Evolutionary conservation across 2,113 vertebrate genomes (phyloP).

Genomic region (Heterotilapia buettikoferi): DNA sequence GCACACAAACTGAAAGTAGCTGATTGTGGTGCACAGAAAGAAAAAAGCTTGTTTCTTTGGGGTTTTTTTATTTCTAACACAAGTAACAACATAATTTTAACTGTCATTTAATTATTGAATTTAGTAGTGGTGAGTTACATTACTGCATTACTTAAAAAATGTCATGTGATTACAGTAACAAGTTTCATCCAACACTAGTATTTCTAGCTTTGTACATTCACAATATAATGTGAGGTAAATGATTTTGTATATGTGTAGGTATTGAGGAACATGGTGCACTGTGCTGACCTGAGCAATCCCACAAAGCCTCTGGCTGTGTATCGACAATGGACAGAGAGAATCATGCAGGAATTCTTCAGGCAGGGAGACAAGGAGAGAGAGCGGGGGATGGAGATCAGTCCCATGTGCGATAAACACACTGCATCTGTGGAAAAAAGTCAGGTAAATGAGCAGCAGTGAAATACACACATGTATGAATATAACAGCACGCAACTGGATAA

Average conservation of each 20-base stretch:
- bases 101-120: not conserved
- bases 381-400: constrained; percentile 90
- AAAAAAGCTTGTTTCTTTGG: rapidly evolving
- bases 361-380: constrained; percentile 88
- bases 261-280: constrained; percentile 91
- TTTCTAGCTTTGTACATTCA: not conserved
- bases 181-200: not conserved
- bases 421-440: constrained; percentile 92
- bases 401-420: constrained; percentile 92
- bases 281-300: constrained; percentile 90
- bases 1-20: not conserved
- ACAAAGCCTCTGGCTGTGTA: constrained; percentile 88
- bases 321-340: constrained; percentile 90
- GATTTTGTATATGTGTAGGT: constrained; percentile 75
- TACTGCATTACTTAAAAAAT: not conserved
- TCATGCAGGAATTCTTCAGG: constrained; percentile 92
- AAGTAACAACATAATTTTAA: not conserved
- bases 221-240: not conserved
- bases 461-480: not conserved
- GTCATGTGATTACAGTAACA: not conserved
- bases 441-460: constrained; percentile 60
- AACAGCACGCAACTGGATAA: not conserved
- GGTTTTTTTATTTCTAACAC: not conserved
- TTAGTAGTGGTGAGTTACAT: not conserved
- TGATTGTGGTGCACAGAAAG: not conserved